Evolutionary conservation across 2,888 invertebrate genomes (phyloP).

Genomic region (Apantesis nais): DNA sequence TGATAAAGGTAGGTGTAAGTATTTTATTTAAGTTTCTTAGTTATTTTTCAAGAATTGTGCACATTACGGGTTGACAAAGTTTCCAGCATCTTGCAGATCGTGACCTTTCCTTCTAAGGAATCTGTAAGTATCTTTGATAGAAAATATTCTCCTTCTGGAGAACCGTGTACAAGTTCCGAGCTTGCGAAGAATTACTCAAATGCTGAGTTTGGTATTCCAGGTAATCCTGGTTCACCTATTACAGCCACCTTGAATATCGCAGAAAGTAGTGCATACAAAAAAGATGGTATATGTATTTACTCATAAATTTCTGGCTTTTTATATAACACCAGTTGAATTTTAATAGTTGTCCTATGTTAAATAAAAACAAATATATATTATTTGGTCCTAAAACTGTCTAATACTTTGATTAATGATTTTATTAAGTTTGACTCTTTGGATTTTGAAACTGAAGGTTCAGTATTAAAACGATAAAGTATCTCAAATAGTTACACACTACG

Average conservation of each 20-base stretch:
- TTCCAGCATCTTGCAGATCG: background rate
- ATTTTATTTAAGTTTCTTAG: background rate
- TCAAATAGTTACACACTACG: background rate
- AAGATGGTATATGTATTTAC: background rate
- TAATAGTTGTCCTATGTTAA: background rate
- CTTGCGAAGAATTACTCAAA: background rate
- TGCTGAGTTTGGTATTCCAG: no score
- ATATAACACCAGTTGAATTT: background rate
- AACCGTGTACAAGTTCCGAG: background rate
- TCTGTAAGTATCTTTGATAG: background rate
- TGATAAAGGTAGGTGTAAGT: background rate
- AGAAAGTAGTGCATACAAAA: background rate
- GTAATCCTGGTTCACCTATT: background rate
- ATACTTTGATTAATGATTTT: background rate
- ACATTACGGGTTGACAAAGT: background rate
- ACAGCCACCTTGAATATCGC: background rate
- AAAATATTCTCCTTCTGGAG: background rate
- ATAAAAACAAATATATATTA: no score
- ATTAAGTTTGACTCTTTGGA: background rate
- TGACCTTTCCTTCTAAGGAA: background rate
- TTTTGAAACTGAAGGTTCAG: background rate
- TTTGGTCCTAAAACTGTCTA: no score
- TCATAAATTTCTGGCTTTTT: no score
- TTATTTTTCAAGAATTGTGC: background rate
- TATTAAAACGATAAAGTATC: background rate